Evolutionary conservation across 2,888 invertebrate genomes (phyloP), one percentile per base, ranked within the genome.

Genomic region (Protula sp.): DNA sequence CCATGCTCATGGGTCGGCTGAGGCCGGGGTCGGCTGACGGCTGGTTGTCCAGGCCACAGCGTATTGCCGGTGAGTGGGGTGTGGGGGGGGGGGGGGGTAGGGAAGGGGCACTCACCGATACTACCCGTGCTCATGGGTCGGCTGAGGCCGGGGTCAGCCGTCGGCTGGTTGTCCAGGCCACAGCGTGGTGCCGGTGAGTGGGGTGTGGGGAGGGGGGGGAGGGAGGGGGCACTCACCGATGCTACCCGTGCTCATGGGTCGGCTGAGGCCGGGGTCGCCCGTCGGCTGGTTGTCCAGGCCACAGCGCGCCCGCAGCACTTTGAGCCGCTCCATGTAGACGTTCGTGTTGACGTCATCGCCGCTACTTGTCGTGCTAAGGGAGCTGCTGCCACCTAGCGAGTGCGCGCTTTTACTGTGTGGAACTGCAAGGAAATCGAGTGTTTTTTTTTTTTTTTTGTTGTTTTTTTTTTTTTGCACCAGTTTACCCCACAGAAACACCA

Each of bases 251-350:
- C 30, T 55, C 28, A 60, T 27, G 62, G 57, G 3, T 58, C 51
- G 38, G 14, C 56, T 56, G 3, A 47, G 30, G 3, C 30, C 47
- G n/a, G n/a, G n/a, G 45, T n/a, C n/a, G 45, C 45, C 45, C 9
- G 45, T n/a, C 9, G 9, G 9, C 45, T n/a, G 45, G n/a, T 70
- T 59, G 54, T 76, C 76, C 3, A 79, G 71, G n/a, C 82, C 81
- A 67, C 78, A 79, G 55, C 72, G 71, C 0, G 78, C 76, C 30
- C 81, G 70, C 14, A 81, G 69, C 28, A 65, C 66, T 55, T 74
- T 73, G 51, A 82, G 70, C 57, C 79, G 72, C 61, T 79, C 78
- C 64, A 74, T 64, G 68, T 79, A 81, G 45, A 59, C 54, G 55
- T 9, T 5, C 22, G 55, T 4, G 4, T 26, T 4, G 31, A 24